phyloP scores from a whole-genome alignment of 2,888 invertebrate species.

The Polydrusus pterygomalis region DNA sequence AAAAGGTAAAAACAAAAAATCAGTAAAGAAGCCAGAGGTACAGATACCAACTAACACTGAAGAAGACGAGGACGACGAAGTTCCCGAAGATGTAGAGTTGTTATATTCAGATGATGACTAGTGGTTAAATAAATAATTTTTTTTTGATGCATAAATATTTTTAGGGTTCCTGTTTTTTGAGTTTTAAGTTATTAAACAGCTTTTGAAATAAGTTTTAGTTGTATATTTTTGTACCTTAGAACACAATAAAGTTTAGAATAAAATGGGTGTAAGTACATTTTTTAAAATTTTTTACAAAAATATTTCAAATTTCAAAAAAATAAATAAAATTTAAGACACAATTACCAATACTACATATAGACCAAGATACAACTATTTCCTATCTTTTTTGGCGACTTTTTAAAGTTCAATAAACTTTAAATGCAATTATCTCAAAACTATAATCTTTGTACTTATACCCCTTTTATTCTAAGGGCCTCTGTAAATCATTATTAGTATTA shows the following conservation, averaged over 20 bases:
- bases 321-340: conserved; percentile 15
- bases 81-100: conserved; percentile 31
- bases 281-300: conserved; percentile 10
- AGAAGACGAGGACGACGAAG: conserved; percentile 23
- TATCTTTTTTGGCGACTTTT: conserved; percentile 21
- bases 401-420: conserved; percentile 23
- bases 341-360: conserved; percentile 16
- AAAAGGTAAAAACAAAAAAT: conserved; percentile 20
- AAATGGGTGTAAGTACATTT: conserved; percentile 17
- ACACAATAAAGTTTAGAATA: conserved; percentile 21
- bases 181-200: conserved; percentile 10
- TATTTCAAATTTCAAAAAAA: conserved; percentile 15
- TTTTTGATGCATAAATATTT: conserved; percentile 2
- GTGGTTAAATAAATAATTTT: background rate
- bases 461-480: conserved; percentile 25
- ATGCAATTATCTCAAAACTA: conserved; percentile 33
- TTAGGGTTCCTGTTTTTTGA: background rate
- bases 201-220: conserved; percentile 3
- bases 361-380: conserved; percentile 11
- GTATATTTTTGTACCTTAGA: conserved; percentile 16
- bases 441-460: conserved; percentile 13
- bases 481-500: too few species aligned
- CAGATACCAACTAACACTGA: background rate
- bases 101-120: conserved; percentile 34
- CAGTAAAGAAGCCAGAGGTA: conserved; percentile 15